Base-by-base conservation (phyloP, 1,140 invertebrate genomes). In the Diorhabda elongata region DNA sequence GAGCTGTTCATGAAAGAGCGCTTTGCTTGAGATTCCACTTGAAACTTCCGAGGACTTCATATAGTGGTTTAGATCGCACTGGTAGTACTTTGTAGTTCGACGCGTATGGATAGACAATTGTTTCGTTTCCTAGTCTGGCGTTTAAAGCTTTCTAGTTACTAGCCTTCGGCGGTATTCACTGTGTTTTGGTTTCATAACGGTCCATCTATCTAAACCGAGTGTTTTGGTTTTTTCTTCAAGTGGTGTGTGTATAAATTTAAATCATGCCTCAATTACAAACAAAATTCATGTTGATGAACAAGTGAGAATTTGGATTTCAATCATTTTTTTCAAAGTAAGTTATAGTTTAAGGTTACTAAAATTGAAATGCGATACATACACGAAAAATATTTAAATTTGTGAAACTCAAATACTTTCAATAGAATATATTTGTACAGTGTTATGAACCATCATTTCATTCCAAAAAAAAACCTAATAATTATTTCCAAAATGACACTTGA, bases 1-100 rank as follows among this genome's bases (percentile, higher is more conserved):
- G 2, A 52, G 47, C n/a, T n/a, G 47, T 52, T 6, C 47, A 52
- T 8, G 47, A 52, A 44, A 64, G 52, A 64, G 63, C 44, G 63
- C 63, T 64, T 64, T 64, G 63, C 63, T 64, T 56, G 44, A 64
- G 63, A 57, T 56, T 44, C 63, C 63, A 56, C 43, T 64, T 64
- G 58, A 52, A 9, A 52, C 45, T 52, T 52, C 45, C 6, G 47
- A 52, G 47, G 47, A 52, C 47, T 52, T n/a, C n/a, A 52, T 6
- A 52, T 52, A 52, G 26, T 41, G 26, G 59, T 41, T 63, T 58
- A 67, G 57, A 67, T 60, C 65, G 65, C 58, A 44, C 45, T 67
- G 41, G 65, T 43, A 26, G 65, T 52, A 4, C 47, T 52, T 52
- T 8, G 47, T 52, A 52, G 47, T 8, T n/a, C 6, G 47, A 52